These are phyloP conservation scores for Lepus timidus DNA, from an alignment of 2,113 vertebrate genomes.

Conservation along the genomic window DNA sequence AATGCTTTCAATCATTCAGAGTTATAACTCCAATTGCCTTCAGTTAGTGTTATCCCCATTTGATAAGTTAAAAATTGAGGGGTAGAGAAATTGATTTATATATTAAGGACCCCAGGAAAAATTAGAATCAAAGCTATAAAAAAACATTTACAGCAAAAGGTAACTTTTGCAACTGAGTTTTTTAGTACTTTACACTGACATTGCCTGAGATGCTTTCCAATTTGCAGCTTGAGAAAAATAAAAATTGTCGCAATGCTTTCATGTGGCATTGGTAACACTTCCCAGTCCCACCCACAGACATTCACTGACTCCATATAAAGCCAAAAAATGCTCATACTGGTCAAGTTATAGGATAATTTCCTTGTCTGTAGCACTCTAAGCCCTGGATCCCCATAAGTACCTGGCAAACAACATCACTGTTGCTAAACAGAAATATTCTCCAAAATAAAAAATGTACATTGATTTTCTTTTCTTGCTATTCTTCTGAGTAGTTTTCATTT, in stretches of 20 bases:
- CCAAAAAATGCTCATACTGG: not conserved
- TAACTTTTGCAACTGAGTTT: not conserved
- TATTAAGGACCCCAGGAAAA: constrained; percentile 3
- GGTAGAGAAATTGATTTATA: constrained; percentile 1
- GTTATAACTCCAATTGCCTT: not conserved
- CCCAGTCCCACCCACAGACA: not conserved
- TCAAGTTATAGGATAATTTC: not conserved
- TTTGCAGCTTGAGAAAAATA: not conserved
- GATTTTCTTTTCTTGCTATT: not conserved
- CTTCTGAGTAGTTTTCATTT: not conserved
- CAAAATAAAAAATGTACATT: not conserved
- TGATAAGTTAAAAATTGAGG: not conserved
- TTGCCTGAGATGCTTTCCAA: not conserved
- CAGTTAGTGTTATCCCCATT: not conserved
- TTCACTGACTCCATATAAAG: not conserved
- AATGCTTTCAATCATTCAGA: not conserved
- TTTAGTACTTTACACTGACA: not conserved
- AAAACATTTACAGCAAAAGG: not conserved
- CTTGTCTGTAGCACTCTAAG: not conserved
- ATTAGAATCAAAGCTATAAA: constrained; percentile 56
- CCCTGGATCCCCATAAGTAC: not conserved
- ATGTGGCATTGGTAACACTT: rapidly evolving
- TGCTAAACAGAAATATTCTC: not conserved
- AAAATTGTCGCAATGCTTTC: not conserved
- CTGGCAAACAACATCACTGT: rapidly evolving